A percentile compares a stretch with the other conserved stretches of the same genome.
phyloP scores from a whole-genome alignment of 2,888 invertebrate genomes.

The Ferrisia virgata region DNA sequence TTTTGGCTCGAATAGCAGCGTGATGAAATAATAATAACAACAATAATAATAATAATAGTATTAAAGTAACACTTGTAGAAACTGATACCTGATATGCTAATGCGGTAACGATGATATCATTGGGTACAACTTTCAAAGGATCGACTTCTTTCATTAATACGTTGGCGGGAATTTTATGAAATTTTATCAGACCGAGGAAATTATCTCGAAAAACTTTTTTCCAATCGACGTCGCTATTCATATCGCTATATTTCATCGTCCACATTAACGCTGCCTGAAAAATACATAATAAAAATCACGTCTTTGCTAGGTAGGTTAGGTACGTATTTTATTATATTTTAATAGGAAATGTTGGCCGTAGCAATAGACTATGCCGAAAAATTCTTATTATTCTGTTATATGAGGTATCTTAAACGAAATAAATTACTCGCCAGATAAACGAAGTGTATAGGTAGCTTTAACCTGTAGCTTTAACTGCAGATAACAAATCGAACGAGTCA shows the following conservation, averaged over 20 bases:
- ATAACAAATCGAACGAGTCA: background rate
- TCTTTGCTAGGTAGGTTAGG: background rate
- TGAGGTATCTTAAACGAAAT: background rate
- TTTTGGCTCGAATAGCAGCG: background rate
- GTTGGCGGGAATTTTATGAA: constrained; percentile 90
- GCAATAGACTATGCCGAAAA: background rate
- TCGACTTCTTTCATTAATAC: constrained; percentile 90
- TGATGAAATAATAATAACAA: background rate
- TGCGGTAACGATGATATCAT: constrained; percentile 88
- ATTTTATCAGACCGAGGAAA: constrained; percentile 88
- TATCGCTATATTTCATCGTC: constrained; percentile 91
- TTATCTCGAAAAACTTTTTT: constrained; percentile 63
- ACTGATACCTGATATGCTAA: constrained; percentile 77
- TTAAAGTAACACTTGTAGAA: background rate
- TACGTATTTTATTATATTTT: too few species aligned
- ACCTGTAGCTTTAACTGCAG: too few species aligned
- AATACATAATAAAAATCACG: background rate
- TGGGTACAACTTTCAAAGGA: constrained; percentile 82
- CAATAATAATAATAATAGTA: background rate
- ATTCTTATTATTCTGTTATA: background rate
- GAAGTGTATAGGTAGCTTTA: too few species aligned
- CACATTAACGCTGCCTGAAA: constrained; percentile 85
- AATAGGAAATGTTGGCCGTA: too few species aligned
- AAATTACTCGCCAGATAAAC: too few species aligned
- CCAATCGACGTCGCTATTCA: constrained; percentile 68